Percentiles rank a stretch among this genome's conserved stretches.
Evolutionary conservation across 2,797 vertebrate genomes (phyloP).

Genomic region (Scolopax rusticola): DNA sequence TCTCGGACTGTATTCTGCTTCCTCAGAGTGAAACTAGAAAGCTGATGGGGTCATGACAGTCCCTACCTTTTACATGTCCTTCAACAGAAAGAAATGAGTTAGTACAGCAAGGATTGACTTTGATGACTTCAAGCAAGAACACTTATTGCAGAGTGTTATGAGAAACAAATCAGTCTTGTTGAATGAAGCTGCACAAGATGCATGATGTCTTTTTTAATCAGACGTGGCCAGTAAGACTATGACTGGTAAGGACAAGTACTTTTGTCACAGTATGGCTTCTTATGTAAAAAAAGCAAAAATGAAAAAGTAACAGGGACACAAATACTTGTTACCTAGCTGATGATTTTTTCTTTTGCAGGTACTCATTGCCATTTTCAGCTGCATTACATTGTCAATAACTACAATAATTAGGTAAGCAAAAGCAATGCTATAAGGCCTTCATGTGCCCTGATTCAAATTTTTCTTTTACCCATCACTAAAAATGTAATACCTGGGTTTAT

Average conservation of each 20-base stretch:
- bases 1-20: background rate
- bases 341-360: background rate
- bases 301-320: background rate
- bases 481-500: background rate
- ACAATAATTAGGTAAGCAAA: background rate
- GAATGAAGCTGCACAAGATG: background rate
- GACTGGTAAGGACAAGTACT: background rate
- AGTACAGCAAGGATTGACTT: background rate
- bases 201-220: background rate
- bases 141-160: background rate
- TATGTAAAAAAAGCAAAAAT: background rate
- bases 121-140: background rate
- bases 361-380: background rate
- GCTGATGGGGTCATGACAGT: background rate
- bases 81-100: background rate
- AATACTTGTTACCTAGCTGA: background rate
- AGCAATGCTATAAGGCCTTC: background rate
- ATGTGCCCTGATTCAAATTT: background rate
- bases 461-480: background rate
- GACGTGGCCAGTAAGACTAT: background rate
- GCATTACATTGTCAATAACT: background rate
- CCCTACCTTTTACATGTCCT: background rate
- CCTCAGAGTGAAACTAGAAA: background rate
- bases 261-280: background rate
- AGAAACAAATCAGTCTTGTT: background rate